Conservation (phyloP, 2,797 vertebrate species). For the Orestias chungarensis region DNA sequence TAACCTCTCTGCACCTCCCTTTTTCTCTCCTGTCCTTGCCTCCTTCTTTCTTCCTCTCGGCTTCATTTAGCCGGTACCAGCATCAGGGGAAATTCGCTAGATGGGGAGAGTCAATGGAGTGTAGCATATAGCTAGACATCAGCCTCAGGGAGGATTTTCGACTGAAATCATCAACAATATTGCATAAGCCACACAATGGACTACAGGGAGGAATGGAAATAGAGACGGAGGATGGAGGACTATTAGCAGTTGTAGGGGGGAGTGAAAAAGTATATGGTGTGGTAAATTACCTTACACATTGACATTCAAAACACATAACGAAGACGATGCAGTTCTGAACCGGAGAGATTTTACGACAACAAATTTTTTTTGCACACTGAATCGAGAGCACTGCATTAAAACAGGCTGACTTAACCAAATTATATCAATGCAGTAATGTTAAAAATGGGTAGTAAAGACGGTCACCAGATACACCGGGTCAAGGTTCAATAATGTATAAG, state of each 20-base stretch:
- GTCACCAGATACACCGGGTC: too few relatives aligned
- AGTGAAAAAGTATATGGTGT: conserved; percentile 55
- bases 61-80: conserved; percentile 80
- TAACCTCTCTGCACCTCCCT: conserved; percentile 38
- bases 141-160: conserved; percentile 74
- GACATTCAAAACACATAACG: conserved; percentile 47
- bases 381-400: conserved; percentile 9
- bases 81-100: conserved; percentile 82
- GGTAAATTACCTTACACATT: conserved; percentile 69
- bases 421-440: neutral
- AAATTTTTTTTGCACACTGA: conserved; percentile 11
- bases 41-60: conserved; percentile 63
- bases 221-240: conserved; percentile 56
- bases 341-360: conserved; percentile 11
- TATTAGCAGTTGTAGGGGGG: conserved; percentile 52
- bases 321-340: conserved; percentile 17
- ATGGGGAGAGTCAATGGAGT: conserved; percentile 83
- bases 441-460: neutral
- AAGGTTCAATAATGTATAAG: neutral
- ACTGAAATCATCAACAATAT: conserved; percentile 81
- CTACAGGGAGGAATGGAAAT: conserved; percentile 42
- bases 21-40: conserved; percentile 33
- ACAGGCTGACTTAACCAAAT: neutral
- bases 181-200: conserved; percentile 77
- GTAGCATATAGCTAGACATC: conserved; percentile 72